Conservation (phyloP, 2,797 vertebrate genomes). For the Lindbergichthys nudifrons region DNA sequence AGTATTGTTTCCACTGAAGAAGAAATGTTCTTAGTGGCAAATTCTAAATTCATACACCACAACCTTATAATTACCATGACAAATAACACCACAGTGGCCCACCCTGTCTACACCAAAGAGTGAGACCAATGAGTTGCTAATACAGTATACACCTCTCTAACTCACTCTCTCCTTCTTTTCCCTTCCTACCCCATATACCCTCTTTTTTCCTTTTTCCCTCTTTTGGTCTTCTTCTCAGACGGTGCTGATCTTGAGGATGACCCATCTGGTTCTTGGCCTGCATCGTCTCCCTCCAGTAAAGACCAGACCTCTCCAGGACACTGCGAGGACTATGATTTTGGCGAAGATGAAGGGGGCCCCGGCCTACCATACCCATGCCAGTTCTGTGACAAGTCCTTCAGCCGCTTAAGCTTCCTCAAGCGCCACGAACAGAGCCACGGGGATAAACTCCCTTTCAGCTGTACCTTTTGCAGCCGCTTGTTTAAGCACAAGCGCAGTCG, state of each 20-base stretch:
- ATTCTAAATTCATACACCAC: slow-evolving; percentile 67
- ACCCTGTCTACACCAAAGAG: slow-evolving; percentile 65
- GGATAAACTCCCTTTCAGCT: slow-evolving; percentile 98
- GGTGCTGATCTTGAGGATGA: slow-evolving; percentile 97
- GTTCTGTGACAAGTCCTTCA: slow-evolving; percentile 99
- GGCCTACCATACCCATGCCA: slow-evolving; percentile 98
- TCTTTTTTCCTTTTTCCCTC: slow-evolving; percentile 20
- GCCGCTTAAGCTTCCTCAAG: slow-evolving; percentile 98
- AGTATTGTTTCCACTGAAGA: slow-evolving; percentile 70
- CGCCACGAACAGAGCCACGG: slow-evolving; percentile 99
- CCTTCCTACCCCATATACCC: slow-evolving; percentile 16
- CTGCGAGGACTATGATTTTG: slow-evolving; percentile 96
- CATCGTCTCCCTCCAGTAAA: slow-evolving; percentile 98
- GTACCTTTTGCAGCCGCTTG: slow-evolving; percentile 97
- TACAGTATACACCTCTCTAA: slow-evolving; percentile 54
- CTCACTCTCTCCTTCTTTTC: slow-evolving; percentile 32
- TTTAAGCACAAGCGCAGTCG: slow-evolving; percentile 99
- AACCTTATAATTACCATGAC: slow-evolving; percentile 71
- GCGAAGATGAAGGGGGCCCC: slow-evolving; percentile 95
- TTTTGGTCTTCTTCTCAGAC: slow-evolving; percentile 83
- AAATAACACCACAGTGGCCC: slow-evolving; percentile 62
- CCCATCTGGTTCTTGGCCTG: slow-evolving; percentile 96
- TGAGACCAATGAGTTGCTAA: slow-evolving; percentile 69
- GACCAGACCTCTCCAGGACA: slow-evolving; percentile 97
- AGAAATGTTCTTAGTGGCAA: slow-evolving; percentile 56